Percentiles rank a stretch among this genome's conserved stretches.
Evolutionary conservation across 1,140 invertebrate genomes (phyloP).

Genomic region (Aphis craccivora): DNA sequence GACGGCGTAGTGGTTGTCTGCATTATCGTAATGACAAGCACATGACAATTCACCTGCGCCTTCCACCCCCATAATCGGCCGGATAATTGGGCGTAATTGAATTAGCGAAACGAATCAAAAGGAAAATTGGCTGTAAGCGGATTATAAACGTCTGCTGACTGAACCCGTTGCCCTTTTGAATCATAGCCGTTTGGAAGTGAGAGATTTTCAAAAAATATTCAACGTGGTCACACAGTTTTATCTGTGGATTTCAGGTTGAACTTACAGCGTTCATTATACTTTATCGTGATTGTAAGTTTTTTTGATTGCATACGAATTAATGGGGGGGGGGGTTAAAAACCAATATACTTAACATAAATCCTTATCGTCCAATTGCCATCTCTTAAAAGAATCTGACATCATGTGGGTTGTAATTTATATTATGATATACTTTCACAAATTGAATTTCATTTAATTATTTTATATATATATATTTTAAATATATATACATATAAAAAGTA

Average conservation of each 20-base stretch:
- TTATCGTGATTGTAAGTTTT: background rate
- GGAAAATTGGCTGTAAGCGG: background rate
- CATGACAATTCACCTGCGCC: background rate
- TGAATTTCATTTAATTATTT: background rate
- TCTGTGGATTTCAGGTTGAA: background rate
- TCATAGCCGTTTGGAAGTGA: background rate
- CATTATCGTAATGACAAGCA: background rate
- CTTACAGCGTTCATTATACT: background rate
- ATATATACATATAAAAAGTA: background rate
- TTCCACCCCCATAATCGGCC: background rate
- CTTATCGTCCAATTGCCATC: no score
- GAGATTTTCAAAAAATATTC: background rate
- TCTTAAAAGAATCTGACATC: background rate
- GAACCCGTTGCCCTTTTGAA: background rate
- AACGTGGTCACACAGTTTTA: background rate
- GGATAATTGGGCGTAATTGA: background rate
- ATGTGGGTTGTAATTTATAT: background rate
- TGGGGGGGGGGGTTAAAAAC: no score
- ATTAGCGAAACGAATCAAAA: background rate
- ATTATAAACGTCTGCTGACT: background rate
- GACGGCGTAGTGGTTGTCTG: background rate
- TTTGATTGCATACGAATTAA: no score
- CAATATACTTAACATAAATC: no score
- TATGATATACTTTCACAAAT: background rate
- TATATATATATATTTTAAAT: background rate